Conservation (phyloP, 2,113 vertebrate species). For the Onychorhynchus coronatus region DNA sequence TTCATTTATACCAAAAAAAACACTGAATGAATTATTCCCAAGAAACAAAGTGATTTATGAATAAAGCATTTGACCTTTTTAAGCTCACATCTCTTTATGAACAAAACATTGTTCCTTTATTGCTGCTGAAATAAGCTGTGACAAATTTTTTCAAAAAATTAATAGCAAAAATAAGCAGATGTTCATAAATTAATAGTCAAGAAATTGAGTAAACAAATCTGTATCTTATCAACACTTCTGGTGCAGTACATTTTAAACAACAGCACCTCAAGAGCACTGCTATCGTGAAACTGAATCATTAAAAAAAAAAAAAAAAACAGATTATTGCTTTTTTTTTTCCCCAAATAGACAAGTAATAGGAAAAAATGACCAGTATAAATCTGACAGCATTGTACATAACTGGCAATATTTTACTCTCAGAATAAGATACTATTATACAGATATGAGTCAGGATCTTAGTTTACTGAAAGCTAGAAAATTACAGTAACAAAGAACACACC, state of each 20-base stretch:
- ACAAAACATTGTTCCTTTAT: background rate
- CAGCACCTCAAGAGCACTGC: background rate
- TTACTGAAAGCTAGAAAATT: background rate
- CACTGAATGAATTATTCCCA: background rate
- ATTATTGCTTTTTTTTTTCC: background rate
- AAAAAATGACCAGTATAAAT: background rate
- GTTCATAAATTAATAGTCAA: background rate
- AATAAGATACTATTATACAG: background rate
- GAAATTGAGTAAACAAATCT: background rate
- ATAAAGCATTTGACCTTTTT: slow-evolving; percentile 16
- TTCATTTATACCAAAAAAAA: slow-evolving; percentile 17
- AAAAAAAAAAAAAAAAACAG: too few relatives aligned
- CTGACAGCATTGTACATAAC: background rate
- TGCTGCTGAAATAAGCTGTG: background rate
- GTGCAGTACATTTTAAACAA: background rate
- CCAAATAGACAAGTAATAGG: background rate
- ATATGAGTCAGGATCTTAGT: background rate
- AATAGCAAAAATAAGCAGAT: background rate
- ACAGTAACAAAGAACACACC: background rate
- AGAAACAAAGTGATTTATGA: slow-evolving; percentile 26
- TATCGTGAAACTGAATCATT: background rate
- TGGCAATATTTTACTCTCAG: background rate
- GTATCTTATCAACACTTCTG: background rate
- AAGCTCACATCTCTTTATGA: background rate
- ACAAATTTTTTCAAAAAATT: background rate